Percentiles rank a stretch among this genome's conserved stretches.
Conservation (phyloP, 2,888 invertebrate species). For the Meiosimyza decipiens region DNA sequence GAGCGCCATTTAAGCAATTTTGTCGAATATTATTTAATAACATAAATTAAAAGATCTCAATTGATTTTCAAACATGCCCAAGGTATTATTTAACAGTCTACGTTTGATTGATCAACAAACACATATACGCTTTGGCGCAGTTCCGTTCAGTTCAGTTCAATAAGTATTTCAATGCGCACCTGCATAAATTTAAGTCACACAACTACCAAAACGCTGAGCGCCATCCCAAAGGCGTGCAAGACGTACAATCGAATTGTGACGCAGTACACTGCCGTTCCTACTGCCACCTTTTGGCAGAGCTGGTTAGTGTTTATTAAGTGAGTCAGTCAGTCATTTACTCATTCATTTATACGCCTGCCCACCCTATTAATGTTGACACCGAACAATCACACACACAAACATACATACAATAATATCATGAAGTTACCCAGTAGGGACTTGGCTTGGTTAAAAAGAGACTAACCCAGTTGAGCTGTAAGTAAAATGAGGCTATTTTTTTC, state of each 20-base stretch:
- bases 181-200: slow-evolving; percentile 2
- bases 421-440: too few species aligned
- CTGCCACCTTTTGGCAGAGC: neutral
- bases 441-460: too few species aligned
- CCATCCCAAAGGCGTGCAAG: neutral
- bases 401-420: neutral
- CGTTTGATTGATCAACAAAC: too few species aligned
- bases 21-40: too few species aligned
- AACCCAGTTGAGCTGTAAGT: too few species aligned
- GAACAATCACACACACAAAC: neutral
- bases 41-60: too few species aligned
- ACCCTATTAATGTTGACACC: slow-evolving; percentile 25
- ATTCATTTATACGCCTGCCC: slow-evolving; percentile 20
- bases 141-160: neutral
- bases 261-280: neutral
- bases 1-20: too few species aligned
- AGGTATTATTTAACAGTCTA: too few species aligned
- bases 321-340: slow-evolving; percentile 22
- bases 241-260: neutral
- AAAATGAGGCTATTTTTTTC: too few species aligned
- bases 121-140: neutral
- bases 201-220: neutral
- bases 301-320: slow-evolving; percentile 9
- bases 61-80: too few species aligned
- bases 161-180: slow-evolving; percentile 12